Conservation (phyloP, 2,113 vertebrate genomes). For the Mixornis gularis region DNA sequence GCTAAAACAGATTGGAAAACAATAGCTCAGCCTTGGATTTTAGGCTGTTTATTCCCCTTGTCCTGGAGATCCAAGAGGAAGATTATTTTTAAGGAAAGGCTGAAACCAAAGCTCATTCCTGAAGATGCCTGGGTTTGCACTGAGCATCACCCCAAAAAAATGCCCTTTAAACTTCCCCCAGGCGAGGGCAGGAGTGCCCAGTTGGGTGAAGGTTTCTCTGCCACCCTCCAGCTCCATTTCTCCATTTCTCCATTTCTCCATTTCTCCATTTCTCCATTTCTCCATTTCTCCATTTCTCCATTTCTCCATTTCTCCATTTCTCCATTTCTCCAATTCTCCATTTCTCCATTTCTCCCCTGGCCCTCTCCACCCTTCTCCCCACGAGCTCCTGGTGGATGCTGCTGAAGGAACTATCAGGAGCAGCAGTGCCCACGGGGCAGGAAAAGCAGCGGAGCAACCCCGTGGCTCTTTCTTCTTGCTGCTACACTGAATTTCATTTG, state of each 20-base stretch:
- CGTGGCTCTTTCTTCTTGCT: background rate
- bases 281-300: background rate
- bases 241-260: background rate
- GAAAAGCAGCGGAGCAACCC: background rate
- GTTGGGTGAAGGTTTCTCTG: background rate
- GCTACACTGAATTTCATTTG: slow-evolving; percentile 60
- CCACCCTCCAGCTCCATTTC: background rate
- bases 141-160: background rate
- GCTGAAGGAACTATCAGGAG: background rate
- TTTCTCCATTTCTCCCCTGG: background rate
- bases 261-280: background rate
- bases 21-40: slow-evolving; percentile 70
- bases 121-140: background rate
- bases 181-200: background rate
- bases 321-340: background rate
- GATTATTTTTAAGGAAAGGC: slow-evolving; percentile 1
- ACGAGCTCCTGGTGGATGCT: fast-evolving
- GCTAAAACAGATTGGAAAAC: slow-evolving; percentile 80
- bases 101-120: background rate
- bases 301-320: background rate
- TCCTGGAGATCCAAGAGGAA: slow-evolving; percentile 61
- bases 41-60: slow-evolving; percentile 66
- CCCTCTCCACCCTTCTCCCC: background rate
- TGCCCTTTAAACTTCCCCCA: background rate
- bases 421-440: background rate